Base-by-base conservation (phyloP, 2,888 invertebrate genomes). In the Andrena camellia region DNA sequence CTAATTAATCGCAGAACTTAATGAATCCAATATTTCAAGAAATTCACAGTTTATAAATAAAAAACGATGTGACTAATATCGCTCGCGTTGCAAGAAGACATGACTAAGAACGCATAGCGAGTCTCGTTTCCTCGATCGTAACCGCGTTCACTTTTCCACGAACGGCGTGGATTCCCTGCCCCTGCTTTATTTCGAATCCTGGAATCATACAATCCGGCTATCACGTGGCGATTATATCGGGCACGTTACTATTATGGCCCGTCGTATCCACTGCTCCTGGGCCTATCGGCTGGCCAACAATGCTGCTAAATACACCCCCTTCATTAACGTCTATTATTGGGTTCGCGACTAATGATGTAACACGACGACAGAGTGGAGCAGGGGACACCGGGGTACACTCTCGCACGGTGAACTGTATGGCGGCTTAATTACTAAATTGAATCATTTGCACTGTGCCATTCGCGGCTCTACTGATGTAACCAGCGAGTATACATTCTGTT, bases 341-440 rank as follows among this genome's bases (percentile, higher is more conserved):
- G 71, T 67, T 57, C 26, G 26, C 26, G 42, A 71, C 13, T 68
- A 76, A 83, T 62, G 69, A 81, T 72, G 64, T 54, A 76, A 62
- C 69, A 42, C 20, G 71, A 75, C 54, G 70, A 69, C 59, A 52
- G 52, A 48, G 31, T 52, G 23, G 1, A 42, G 48, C 31, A 26
- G 5, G 29, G 54, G 62, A 71, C 72, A 68, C 35, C 26, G 35
- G 35, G 20, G 33, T 42, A 59, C 59, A 59, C 57, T 78, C 57
- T 72, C 59, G 20, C 42, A 13, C 26, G 26, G 42, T 23, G 52
- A 64, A 71, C 54, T 50, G 29, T 48, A 23, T 52, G 42, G 57
- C 52, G 50, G 64, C 20, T 75, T 85, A 85, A 86, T 82, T 83
- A 59, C 69, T 72, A 69, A 83, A 78, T 80, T 68, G 59, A 83